Evolutionary conservation across 53 echinoderm and acorn worm genomes (phyloP).

Genomic region (Glandiceps talaboti): DNA sequence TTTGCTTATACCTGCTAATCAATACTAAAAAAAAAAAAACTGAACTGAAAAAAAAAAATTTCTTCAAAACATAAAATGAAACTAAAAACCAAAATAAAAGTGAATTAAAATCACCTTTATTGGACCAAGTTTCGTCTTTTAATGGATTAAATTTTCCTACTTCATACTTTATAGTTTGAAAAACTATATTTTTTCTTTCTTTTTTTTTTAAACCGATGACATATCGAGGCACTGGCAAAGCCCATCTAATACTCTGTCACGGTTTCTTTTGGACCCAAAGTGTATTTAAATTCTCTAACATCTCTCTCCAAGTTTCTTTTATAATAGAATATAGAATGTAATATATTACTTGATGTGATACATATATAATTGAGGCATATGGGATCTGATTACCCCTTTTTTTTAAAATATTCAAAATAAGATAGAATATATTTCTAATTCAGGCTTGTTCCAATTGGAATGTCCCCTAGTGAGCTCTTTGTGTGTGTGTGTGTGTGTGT

Average conservation of each 20-base stretch:
- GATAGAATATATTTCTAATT: neutral
- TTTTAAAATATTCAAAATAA: conserved; percentile 1
- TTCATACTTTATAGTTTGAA: no score
- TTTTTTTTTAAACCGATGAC: no score
- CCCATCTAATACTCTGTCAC: neutral
- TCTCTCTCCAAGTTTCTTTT: neutral
- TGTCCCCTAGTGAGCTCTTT: neutral
- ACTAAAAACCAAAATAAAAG: no score
- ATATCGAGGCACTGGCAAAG: neutral
- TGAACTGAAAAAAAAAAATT: neutral
- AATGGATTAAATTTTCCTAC: no score
- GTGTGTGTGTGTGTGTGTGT: no score
- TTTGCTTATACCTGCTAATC: no score
- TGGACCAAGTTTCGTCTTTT: no score
- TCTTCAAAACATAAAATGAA: neutral
- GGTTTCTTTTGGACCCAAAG: neutral
- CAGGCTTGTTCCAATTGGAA: neutral
- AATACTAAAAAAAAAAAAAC: neutral
- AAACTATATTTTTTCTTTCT: neutral
- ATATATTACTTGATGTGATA: neutral
- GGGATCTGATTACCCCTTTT: neutral
- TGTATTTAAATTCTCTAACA: neutral
- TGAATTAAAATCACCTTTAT: no score
- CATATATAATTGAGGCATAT: neutral
- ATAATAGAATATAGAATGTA: neutral